Conservation (phyloP, 2,113 vertebrate species). For the Garra rufa region DNA sequence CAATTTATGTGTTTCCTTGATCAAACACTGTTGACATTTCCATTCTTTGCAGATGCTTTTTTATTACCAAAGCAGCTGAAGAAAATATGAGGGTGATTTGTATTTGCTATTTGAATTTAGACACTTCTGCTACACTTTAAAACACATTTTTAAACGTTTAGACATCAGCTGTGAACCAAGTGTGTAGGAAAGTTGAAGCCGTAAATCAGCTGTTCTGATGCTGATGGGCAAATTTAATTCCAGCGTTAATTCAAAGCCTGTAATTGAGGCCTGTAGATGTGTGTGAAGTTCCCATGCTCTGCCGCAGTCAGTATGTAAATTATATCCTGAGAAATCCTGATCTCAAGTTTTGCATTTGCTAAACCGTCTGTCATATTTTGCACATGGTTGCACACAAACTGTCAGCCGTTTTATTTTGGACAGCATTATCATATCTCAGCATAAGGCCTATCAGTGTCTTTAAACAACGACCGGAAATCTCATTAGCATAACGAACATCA, state of each 20-base stretch:
- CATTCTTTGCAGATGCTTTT: background rate
- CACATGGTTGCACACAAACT: constrained; percentile 3
- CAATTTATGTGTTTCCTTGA: background rate
- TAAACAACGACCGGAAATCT: background rate
- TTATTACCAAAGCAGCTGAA: background rate
- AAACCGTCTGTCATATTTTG: constrained; percentile 16
- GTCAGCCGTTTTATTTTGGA: background rate
- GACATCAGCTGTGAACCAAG: background rate
- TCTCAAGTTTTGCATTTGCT: constrained; percentile 33
- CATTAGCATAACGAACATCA: constrained; percentile 1
- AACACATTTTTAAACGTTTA: background rate
- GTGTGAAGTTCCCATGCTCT: constrained; percentile 13
- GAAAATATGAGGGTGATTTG: background rate
- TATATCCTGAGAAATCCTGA: constrained; percentile 7
- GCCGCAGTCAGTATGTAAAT: constrained; percentile 19
- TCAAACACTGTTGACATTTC: background rate
- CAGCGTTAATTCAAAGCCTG: background rate
- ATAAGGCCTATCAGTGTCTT: background rate
- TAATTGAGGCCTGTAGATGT: background rate
- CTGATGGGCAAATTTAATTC: background rate
- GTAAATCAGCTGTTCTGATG: background rate
- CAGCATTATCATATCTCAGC: constrained; percentile 5
- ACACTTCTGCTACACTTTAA: background rate
- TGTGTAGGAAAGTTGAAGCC: background rate
- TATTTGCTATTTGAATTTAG: background rate